Evolutionary conservation across 2,888 invertebrate species (phyloP), one percentile per base, ranked within the genome.

Genomic region (Dryocosmus kuriphilus): DNA sequence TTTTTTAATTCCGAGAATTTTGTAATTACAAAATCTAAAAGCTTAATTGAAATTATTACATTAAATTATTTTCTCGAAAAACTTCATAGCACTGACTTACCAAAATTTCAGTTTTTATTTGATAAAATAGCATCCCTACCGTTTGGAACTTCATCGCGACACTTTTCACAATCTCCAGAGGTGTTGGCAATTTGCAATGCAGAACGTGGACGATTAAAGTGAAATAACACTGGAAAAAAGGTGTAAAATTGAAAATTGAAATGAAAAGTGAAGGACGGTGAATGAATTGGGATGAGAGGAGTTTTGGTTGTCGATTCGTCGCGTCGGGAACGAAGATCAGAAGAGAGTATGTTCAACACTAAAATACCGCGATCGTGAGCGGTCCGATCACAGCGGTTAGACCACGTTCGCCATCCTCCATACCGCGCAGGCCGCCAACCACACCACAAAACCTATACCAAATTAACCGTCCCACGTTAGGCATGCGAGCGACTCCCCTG

Each of bases 381-480:
- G n/a, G 65, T 55, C 61, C 60, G 62, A 80, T 76, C 74, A 22
- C 55, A 30, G 74, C 7, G 71, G 71, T 71, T 71, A 24, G 16
- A 73, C 73, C 51, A n/a, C 30, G 38, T 30, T 24, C 51, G 11
- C 27, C 46, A 41, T 24, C 22, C 24, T 22, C 67, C 61, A 63
- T 41, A 63, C 41, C 73, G 35, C 27, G 65, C 30, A 65, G 22
- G 24, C 76, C 80, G 67, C 75, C 71, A 75, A 60, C 80, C 79
- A 74, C 76, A 78, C 77, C 38, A 38, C 38, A 16, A 41, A 81
- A 80, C 76, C 81, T 78, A 75, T 75, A 81, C 81, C 81, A 79
- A 86, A 85, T 86, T 86, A 86, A 86, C 85, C 83, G 74, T 78
- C 82, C 74, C 63, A 27, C 75, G 78, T 73, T 75, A 62, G 24